Percentiles rank a stretch among this genome's conserved stretches.
phyloP scores from a whole-genome alignment of 2,888 invertebrate species.

The Peribatodes rhomboidaria region DNA sequence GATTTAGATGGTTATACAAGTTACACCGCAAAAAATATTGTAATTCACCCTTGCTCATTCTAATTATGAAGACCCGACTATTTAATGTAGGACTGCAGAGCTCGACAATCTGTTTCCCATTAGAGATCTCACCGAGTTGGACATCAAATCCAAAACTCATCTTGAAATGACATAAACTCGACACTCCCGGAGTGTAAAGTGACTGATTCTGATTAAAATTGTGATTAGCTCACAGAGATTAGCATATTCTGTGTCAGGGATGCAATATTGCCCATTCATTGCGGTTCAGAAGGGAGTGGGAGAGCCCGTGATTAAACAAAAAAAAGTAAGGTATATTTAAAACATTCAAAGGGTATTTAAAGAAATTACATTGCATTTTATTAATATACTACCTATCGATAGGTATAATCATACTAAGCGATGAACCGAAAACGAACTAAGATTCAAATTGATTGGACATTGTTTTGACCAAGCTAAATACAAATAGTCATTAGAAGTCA shows the following conservation, averaged over 20 bases:
- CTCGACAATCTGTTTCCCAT: not conserved
- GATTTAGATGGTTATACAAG: not conserved
- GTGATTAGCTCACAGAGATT: slow-evolving; percentile 59
- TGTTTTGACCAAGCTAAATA: no score
- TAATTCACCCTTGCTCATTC: slow-evolving; percentile 49
- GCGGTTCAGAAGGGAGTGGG: slow-evolving; percentile 21
- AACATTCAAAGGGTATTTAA: no score
- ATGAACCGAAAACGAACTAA: no score
- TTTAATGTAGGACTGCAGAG: slow-evolving; percentile 13
- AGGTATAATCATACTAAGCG: no score
- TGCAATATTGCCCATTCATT: slow-evolving; percentile 41
- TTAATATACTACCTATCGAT: no score
- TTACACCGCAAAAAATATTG: slow-evolving; percentile 29
- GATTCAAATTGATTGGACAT: no score
- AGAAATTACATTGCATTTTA: no score
- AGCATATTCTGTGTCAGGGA: slow-evolving; percentile 53
- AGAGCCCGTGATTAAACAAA: not conserved
- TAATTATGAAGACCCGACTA: slow-evolving; percentile 45
- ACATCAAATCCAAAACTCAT: slow-evolving; percentile 52
- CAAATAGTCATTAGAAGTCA: no score
- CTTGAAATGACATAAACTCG: slow-evolving; percentile 58
- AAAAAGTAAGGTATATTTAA: no score
- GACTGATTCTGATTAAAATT: slow-evolving; percentile 61
- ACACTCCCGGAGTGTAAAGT: slow-evolving; percentile 53
- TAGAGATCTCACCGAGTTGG: slow-evolving; percentile 44